Percentiles rank a stretch among this genome's conserved stretches.
Conservation (phyloP, 1,140 invertebrate genomes). For the Bombus impatiens region DNA sequence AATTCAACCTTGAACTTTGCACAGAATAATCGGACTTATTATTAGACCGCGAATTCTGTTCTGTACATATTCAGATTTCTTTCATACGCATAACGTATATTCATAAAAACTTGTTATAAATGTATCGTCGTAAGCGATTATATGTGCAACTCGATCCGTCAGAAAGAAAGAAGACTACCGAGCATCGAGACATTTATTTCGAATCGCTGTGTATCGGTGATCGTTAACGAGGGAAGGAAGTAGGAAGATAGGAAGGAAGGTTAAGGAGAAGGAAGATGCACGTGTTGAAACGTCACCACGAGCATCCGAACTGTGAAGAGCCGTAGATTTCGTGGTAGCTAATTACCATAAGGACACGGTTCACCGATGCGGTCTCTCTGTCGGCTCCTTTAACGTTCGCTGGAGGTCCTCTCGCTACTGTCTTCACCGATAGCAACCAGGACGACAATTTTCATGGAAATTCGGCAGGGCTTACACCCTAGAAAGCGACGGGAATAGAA, state of each 20-base stretch:
- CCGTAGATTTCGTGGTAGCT: constrained; percentile 65
- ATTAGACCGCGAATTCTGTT: background rate
- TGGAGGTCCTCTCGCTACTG: constrained; percentile 67
- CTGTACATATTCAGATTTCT: too few species aligned
- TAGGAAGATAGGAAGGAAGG: background rate
- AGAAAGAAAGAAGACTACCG: too few species aligned
- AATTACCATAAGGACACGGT: constrained; percentile 78
- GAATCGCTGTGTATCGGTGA: constrained; percentile 23
- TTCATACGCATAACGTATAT: too few species aligned
- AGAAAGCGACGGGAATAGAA: constrained; percentile 62
- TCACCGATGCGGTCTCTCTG: constrained; percentile 76
- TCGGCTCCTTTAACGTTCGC: constrained; percentile 69
- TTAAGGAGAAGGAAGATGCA: constrained; percentile 40
- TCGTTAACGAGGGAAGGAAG: background rate
- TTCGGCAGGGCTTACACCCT: constrained; percentile 62
- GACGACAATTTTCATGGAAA: constrained; percentile 75
- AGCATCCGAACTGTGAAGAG: constrained; percentile 15
- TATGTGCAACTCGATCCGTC: too few species aligned
- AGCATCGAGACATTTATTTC: background rate
- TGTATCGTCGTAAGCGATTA: too few species aligned
- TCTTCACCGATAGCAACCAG: constrained; percentile 52
- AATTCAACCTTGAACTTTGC: background rate
- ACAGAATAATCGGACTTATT: background rate
- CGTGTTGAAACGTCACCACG: constrained; percentile 70
- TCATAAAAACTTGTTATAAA: too few species aligned